Base-by-base conservation (phyloP, 1,140 invertebrate species). In the Drosophila lacertosa region DNA sequence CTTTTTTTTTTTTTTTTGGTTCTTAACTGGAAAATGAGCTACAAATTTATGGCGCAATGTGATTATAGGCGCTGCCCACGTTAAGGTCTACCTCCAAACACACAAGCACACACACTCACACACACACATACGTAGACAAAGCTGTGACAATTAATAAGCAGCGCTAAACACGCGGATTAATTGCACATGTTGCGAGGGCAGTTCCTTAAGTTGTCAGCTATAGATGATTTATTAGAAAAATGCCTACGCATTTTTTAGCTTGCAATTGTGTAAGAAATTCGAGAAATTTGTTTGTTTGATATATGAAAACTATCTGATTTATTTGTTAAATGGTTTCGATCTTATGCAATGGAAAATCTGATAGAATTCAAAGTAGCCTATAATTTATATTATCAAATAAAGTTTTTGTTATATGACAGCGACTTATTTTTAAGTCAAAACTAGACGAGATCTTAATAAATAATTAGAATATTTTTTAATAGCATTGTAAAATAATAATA, bases 61-160 rank as follows among this genome's bases (percentile, higher is more conserved):
- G 33, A 57, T 64, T 64, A 64, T 70, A 48, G 51, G 9, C 47
- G 15, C 35, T 54, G 51, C 35, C 51, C 51, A 54, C 51, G 33
- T 16, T 2, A 24, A 15, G n/a, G 13, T 16, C 58, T 20, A 33
- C 48, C 22, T 18, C 24, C 67, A 64, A 42, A 37, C 9, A 6
- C 13, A 32, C 26, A n/a, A n/a, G n/a, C n/a, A 44, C 6, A n/a
- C 18, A n/a, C 40, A 45, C 1, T 3, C 42, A 45, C 42, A 22
- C 10, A 13, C 20, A 29, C 22, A 44, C 24, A 33, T 24, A 45
- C 9, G 22, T 26, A 32, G 15, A 57, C 39, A 70, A 64, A 70
- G 66, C 75, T 70, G 65, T 79, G 74, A 88, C 82, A 88, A 90
- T 90, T 90, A 84, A 90, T 90, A 88, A 80, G 81, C 64, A 75